A percentile compares a stretch with the other conserved stretches of the same genome.
Evolutionary conservation across 2,797 vertebrate species (phyloP).

Genomic region (Knipowitschia caucasica): DNA sequence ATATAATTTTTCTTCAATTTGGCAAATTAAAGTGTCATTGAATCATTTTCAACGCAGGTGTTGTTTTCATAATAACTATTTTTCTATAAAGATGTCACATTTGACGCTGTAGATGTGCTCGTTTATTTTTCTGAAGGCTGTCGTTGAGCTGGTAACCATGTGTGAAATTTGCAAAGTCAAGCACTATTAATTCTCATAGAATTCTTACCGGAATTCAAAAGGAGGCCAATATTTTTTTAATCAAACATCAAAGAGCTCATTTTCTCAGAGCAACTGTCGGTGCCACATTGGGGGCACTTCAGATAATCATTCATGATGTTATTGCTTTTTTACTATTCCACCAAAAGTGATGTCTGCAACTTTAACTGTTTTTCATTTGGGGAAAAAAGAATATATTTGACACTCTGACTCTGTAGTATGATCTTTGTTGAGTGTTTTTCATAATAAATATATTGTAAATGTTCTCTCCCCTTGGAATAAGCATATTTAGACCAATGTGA

Average conservation of each 20-base stretch:
- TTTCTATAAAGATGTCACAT: slow-evolving; percentile 35
- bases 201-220: slow-evolving; percentile 48
- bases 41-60: slow-evolving; percentile 7
- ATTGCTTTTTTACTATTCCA: slow-evolving; percentile 16
- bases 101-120: slow-evolving; percentile 6
- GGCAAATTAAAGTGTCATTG: slow-evolving; percentile 21
- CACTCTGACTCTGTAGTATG: too few relatives aligned
- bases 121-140: slow-evolving; percentile 13
- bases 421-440: too few relatives aligned
- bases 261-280: slow-evolving; percentile 60
- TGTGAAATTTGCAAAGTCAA: slow-evolving; percentile 54
- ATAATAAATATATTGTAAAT: too few relatives aligned
- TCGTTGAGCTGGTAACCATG: slow-evolving; percentile 24
- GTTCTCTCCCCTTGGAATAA: too few relatives aligned
- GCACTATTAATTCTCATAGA: slow-evolving; percentile 55
- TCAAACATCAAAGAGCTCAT: slow-evolving; percentile 70
- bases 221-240: slow-evolving; percentile 58
- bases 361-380: too few relatives aligned
- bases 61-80: slow-evolving; percentile 13
- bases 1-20: slow-evolving; percentile 7
- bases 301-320: slow-evolving; percentile 56
- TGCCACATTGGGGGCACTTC: slow-evolving; percentile 45
- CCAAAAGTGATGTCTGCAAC: too few relatives aligned
- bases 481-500: too few relatives aligned
- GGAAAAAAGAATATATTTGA: too few relatives aligned